Evolutionary conservation across 2,888 invertebrate genomes (phyloP), one percentile per base, ranked within the genome.

Genomic region (Lapara coniferarum): DNA sequence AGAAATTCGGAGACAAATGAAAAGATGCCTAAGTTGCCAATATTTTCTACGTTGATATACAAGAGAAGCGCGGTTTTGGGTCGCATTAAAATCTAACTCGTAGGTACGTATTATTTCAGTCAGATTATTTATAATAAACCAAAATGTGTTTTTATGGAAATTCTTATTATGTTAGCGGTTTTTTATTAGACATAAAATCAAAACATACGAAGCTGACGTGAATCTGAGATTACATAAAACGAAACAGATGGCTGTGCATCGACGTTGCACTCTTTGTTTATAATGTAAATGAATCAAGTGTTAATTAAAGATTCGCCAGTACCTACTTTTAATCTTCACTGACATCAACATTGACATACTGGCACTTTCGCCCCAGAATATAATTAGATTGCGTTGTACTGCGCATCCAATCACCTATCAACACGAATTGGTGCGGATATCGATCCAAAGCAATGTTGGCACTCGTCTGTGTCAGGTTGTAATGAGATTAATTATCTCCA

Each of bases 311-410:
- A 63, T 63, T 63, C 49, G 49, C 5, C 13, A 68, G 37, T 58
- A 68, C 37, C 37, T 37, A 37, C 16, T 67, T 19, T 81, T 77
- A 78, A 76, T 81, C 81, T 74, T 73, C 69, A 75, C 72, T 78
- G 84, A 82, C 84, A 84, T 78, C 82, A 89, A 88, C 89, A 90
- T 90, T 90, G 90, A 90, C 89, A 89, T 83, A 87, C 79, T 87
- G 77, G 79, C 83, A 83, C 86, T 87, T 87, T 85, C 86, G 75
- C 77, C 71, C 59, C 58, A 69, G 71, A 71, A 74, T 85, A 89
- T 83, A 81, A 81, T 85, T 87, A 88, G 85, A 74, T 68, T 73
- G 72, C 69, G 70, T 75, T 76, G 72, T 75, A 82, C 81, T 79
- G 78, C 74, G 78, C 71, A 69, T 75, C 75, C 73, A 74, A 79